Evolutionary conservation across 2,797 vertebrate genomes (phyloP).

Genomic region (Chromobotia macracanthus): DNA sequence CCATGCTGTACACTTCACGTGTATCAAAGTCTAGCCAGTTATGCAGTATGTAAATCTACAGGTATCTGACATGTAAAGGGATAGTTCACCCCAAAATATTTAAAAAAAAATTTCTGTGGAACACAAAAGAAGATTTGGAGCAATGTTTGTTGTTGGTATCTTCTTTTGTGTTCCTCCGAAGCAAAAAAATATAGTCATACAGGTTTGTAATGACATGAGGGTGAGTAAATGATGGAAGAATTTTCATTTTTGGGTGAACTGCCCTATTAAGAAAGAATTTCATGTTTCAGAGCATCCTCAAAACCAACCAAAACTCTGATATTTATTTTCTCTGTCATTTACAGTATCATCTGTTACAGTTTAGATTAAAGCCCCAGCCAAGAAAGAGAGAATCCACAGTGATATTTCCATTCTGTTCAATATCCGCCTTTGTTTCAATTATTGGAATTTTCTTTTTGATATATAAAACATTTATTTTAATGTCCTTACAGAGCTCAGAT

Average conservation of each 20-base stretch:
- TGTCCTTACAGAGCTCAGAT: background rate
- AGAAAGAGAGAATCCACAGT: constrained; percentile 43
- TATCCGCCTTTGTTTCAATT: background rate
- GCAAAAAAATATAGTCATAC: too few relatives aligned
- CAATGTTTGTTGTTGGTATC: too few relatives aligned
- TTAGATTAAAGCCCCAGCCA: background rate
- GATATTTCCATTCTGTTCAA: constrained; percentile 10
- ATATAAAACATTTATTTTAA: background rate
- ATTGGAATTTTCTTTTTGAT: background rate
- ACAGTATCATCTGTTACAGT: background rate
- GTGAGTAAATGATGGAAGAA: too few relatives aligned
- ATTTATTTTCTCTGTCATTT: constrained; percentile 4
- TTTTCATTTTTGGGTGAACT: too few relatives aligned
- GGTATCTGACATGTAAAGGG: background rate
- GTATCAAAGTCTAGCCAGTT: background rate
- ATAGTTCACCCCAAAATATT: too few relatives aligned
- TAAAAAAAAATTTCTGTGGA: too few relatives aligned
- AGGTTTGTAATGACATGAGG: too few relatives aligned
- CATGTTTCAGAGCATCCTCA: background rate
- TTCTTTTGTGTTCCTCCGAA: too few relatives aligned
- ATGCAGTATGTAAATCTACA: constrained; percentile 39
- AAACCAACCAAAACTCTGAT: background rate
- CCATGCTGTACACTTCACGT: background rate
- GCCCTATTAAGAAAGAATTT: background rate
- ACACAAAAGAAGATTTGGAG: too few relatives aligned